Evolutionary conservation across 1,140 invertebrate species (phyloP).

Genomic region (Arctopsyche grandis): DNA sequence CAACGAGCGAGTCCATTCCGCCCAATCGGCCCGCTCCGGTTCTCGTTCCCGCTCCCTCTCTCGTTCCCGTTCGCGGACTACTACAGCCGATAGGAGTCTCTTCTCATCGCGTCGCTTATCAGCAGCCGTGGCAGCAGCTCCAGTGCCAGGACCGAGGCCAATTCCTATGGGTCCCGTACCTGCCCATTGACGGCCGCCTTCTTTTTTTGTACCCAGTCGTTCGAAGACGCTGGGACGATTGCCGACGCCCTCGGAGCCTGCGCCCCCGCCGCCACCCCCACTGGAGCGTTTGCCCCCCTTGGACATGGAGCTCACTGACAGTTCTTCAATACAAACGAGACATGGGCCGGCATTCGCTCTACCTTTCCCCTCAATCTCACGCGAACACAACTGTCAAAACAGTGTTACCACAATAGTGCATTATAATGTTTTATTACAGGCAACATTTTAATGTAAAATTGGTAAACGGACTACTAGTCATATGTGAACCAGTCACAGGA

Average conservation of each 20-base stretch:
- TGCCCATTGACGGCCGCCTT: constrained; percentile 71
- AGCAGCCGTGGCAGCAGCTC: not conserved
- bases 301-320: not conserved
- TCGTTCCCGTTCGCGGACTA: constrained; percentile 71
- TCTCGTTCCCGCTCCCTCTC: constrained; percentile 57
- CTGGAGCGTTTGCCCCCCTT: constrained; percentile 14
- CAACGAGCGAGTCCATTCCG: constrained; percentile 80
- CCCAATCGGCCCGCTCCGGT: constrained; percentile 68
- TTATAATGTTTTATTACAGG: not conserved
- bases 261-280: constrained; percentile 33
- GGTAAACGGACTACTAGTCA: no score
- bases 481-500: no score
- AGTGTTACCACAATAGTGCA: constrained; percentile 39
- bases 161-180: constrained; percentile 66
- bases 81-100: constrained; percentile 72
- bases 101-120: constrained; percentile 63
- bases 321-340: not conserved
- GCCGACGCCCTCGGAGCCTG: not conserved
- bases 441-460: no score
- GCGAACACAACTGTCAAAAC: constrained; percentile 64
- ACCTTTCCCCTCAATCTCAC: constrained; percentile 44
- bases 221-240: constrained; percentile 81
- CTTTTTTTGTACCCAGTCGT: constrained; percentile 79
- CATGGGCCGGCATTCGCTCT: no score
- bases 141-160: not conserved